Evolutionary conservation across 2,797 vertebrate species (phyloP).

Genomic region (Diglossa cyanea): DNA sequence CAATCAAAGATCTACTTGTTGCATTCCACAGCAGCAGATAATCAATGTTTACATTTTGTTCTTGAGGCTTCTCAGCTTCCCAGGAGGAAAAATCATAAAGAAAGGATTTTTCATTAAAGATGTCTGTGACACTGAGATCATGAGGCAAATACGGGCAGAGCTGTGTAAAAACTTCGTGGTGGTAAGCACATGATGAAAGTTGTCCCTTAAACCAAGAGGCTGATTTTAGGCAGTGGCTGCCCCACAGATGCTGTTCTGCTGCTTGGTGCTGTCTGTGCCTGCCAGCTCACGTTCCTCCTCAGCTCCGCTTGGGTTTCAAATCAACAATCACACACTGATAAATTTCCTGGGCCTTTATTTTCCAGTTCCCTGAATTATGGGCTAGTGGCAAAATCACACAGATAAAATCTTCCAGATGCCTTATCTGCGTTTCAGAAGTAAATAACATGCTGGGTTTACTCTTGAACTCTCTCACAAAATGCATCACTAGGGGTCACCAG

Average conservation of each 20-base stretch:
- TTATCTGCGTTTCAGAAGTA: neutral
- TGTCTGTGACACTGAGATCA: neutral
- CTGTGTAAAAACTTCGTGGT: neutral
- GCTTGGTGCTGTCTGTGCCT: neutral
- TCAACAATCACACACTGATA: neutral
- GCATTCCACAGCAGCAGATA: too few species aligned
- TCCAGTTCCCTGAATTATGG: neutral
- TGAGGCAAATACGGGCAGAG: neutral
- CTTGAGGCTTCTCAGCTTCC: too few species aligned
- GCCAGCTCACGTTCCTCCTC: neutral
- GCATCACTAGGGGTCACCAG: slow-evolving; percentile 19
- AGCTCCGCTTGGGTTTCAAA: neutral
- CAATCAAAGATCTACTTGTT: too few species aligned
- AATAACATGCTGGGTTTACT: neutral
- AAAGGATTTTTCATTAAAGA: too few species aligned
- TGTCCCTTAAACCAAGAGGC: neutral
- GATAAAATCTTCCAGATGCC: slow-evolving; percentile 19
- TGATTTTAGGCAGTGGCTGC: neutral
- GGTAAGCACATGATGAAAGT: fast-evolving
- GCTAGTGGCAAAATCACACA: neutral
- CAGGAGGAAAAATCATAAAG: too few species aligned
- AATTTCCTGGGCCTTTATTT: neutral
- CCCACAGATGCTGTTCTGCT: neutral
- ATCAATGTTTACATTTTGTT: too few species aligned
- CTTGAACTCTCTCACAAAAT: neutral